Percentiles rank a stretch among this genome's conserved stretches.
Conservation (phyloP, 2,797 vertebrate species). For the Psittacula echo region DNA sequence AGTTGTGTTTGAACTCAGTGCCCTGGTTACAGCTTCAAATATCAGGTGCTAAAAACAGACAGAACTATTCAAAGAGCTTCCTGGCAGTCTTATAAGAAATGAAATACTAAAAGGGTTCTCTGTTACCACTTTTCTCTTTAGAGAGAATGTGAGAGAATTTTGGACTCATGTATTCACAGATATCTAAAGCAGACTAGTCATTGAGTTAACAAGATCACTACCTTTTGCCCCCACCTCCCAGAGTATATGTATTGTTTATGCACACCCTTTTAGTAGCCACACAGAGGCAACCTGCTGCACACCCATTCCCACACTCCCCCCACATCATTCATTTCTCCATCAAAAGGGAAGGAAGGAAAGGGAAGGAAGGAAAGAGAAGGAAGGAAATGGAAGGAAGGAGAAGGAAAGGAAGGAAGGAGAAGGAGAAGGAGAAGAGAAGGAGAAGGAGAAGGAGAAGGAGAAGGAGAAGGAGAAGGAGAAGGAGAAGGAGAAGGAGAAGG, state of each 20-base stretch:
- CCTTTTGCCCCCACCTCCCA: not conserved
- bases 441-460: not conserved
- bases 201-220: not conserved
- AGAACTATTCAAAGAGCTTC: conserved; percentile 36
- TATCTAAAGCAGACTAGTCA: not conserved
- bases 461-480: not conserved
- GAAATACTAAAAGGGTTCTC: not conserved
- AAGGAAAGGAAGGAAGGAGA: not conserved
- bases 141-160: not conserved
- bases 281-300: not conserved
- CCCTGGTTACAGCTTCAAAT: conserved; percentile 54
- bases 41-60: conserved; percentile 59
- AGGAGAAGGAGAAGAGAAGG: not conserved
- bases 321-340: not conserved
- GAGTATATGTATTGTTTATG: not conserved
- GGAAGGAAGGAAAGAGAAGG: not conserved
- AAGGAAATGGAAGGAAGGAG: not conserved
- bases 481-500: not conserved
- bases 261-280: not conserved
- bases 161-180: not conserved
- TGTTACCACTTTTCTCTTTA: conserved; percentile 49
- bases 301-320: not conserved
- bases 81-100: conserved; percentile 35
- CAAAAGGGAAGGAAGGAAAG: not conserved
- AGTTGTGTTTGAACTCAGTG: conserved; percentile 53